Evolutionary conservation across 2,888 invertebrate genomes (phyloP), one percentile per base, ranked within the genome.

Genomic region (Scotopteryx bipunctaria): DNA sequence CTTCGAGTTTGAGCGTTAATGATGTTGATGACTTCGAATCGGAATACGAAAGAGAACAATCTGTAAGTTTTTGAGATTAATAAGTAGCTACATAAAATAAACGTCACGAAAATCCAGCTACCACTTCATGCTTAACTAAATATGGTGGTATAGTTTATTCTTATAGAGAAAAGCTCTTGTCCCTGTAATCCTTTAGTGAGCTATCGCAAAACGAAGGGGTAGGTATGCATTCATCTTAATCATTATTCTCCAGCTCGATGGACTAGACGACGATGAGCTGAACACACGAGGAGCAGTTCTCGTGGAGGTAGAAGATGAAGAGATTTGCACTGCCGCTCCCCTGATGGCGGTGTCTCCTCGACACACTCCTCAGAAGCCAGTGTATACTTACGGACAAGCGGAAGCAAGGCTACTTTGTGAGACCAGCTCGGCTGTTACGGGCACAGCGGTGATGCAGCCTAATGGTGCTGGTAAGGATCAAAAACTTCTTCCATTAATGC

Each of bases 271-370:
- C 16, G 78, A 76, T 32, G 86, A 85, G 5, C 73, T 72, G 0
- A 80, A 91, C 41, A 92, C 93, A 31, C 94, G 95, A 0, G 95
- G 94, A 63, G 96, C 96, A 0, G 92, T 96, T 0, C 92, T 96
- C 51, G 95, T 96, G 0, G 96, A 96, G 72, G 94, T 96, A 2
- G 96, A 96, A 76, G 95, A 95, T 63, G 94, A 95, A 46, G 94
- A 95, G 45, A 93, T 95, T 35, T 95, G 95, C 81, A 95, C 95
- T 0, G 95, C 95, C 0, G 94, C 95, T 4, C 94, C 95, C 0
- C 81, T 96, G 45, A 84, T 93, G 37, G 93, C 94, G 0, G 91
- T 93, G 2, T 91, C 92, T 9, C 93, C 93, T 0, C 80, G 93
- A 2, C 91, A 91, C 44, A 91, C 91, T 21, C 93, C 93, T 23